phyloP scores from a whole-genome alignment of 2,113 vertebrate genomes.

The Deroptyus accipitrinus region DNA sequence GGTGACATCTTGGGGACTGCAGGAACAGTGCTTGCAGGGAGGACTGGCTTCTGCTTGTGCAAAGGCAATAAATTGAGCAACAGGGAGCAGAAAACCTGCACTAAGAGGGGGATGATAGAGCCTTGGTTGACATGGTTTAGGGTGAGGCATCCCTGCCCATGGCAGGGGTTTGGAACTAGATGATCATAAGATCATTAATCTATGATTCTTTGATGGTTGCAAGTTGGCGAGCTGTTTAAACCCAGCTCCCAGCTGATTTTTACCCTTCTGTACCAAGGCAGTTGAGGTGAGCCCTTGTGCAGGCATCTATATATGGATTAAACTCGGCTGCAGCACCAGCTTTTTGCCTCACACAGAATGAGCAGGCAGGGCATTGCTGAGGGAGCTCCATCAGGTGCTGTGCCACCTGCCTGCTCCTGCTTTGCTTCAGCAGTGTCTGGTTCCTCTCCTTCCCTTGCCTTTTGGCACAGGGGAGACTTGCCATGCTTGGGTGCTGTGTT shows the following conservation, averaged over 20 bases:
- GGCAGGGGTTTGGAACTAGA: not conserved
- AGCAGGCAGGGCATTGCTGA: fast-evolving
- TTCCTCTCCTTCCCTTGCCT: not conserved
- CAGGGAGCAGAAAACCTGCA: not conserved
- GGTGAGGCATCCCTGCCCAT: not conserved
- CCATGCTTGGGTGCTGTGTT: not conserved
- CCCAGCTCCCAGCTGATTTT: not conserved
- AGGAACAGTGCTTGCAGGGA: not conserved
- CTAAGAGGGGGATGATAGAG: not conserved
- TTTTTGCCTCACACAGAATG: not conserved
- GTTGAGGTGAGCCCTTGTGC: not conserved
- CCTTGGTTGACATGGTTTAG: not conserved
- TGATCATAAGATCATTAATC: not conserved
- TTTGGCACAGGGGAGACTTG: not conserved
- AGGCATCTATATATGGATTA: not conserved
- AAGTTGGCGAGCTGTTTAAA: not conserved
- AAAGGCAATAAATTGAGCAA: not conserved
- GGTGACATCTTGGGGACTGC: not conserved
- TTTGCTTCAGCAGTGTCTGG: not conserved
- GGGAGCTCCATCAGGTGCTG: fast-evolving
- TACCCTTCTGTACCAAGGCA: not conserved
- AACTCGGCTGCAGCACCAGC: fast-evolving
- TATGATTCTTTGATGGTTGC: not conserved
- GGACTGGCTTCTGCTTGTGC: not conserved
- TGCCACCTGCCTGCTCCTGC: not conserved